These are phyloP conservation scores for Lepidurus couesii DNA, from an alignment of 1,140 invertebrate genomes.

Conservation along the genomic window DNA sequence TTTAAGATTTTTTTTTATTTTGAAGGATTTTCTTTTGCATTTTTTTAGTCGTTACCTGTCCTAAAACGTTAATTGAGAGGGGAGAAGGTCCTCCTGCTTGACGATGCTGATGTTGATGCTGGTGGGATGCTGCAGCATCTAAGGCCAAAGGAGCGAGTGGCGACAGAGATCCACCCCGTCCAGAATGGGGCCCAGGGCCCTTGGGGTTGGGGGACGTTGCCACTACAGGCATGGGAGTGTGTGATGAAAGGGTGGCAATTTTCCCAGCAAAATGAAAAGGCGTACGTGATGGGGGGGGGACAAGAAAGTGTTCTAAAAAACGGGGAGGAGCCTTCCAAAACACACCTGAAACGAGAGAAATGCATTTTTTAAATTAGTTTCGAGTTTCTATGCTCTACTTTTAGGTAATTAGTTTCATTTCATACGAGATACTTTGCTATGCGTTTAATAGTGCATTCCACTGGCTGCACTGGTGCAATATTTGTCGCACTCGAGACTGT, in stretches of 20 bases:
- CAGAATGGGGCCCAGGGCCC: neutral
- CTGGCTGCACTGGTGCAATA: too few relatives aligned
- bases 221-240: slow-evolving; percentile 17
- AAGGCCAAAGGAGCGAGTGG: neutral
- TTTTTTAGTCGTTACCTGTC: neutral
- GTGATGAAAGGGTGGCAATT: slow-evolving; percentile 5
- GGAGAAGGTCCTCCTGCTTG: slow-evolving; percentile 3
- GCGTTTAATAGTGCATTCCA: too few relatives aligned
- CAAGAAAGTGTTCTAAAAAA: neutral
- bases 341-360: too few relatives aligned
- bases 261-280: neutral
- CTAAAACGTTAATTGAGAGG: neutral
- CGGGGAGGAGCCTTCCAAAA: too few relatives aligned
- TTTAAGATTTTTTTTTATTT: neutral
- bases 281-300: neutral
- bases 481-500: too few relatives aligned
- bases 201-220: neutral
- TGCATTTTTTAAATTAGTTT: too few relatives aligned
- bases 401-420: too few relatives aligned
- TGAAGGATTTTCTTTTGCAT: neutral
- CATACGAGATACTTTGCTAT: too few relatives aligned
- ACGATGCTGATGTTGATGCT: slow-evolving; percentile 3
- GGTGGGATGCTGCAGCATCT: slow-evolving; percentile 9
- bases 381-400: too few relatives aligned
- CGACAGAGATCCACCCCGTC: slow-evolving; percentile 3